These are phyloP conservation scores for Semibalanus balanoides DNA, from an alignment of 1,140 invertebrate genomes.

Conservation along the genomic window DNA sequence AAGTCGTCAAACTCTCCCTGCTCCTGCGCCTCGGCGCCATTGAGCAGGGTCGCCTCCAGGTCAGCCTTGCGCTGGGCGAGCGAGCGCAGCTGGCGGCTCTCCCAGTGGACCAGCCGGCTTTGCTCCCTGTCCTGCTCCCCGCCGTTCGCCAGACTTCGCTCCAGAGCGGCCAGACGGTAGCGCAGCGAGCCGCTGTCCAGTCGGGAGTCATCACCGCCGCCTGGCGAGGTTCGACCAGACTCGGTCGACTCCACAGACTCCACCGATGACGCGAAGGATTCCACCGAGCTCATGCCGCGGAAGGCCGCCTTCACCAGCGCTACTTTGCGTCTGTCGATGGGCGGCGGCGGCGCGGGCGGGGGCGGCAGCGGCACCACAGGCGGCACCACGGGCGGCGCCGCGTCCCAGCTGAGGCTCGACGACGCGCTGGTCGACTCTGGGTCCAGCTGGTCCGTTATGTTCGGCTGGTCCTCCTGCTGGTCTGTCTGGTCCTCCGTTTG, in stretches of 20 bases:
- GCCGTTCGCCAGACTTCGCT: neutral
- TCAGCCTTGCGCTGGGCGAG: neutral
- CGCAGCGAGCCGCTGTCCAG: neutral
- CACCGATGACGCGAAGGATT: too few relatives aligned
- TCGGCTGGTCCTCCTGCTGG: neutral
- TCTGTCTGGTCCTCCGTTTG: neutral
- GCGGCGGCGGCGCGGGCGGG: too few relatives aligned
- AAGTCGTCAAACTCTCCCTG: neutral
- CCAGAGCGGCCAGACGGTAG: neutral
- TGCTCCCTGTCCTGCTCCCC: neutral
- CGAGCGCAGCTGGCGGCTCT: neutral
- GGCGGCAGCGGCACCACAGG: too few relatives aligned
- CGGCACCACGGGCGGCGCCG: too few relatives aligned
- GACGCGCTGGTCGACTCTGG: neutral
- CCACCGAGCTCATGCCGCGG: too few relatives aligned
- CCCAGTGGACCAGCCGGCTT: neutral
- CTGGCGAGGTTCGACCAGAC: neutral
- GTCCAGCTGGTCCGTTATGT: neutral
- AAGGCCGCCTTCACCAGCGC: neutral
- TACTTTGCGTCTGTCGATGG: neutral
- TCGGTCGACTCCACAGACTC: too few relatives aligned
- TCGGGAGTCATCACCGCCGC: too few relatives aligned
- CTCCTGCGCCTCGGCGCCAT: neutral
- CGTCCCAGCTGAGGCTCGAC: neutral
- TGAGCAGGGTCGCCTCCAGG: neutral